phyloP scores from a whole-genome alignment of 2,888 invertebrate genomes.

The Leptothorax acervorum region DNA sequence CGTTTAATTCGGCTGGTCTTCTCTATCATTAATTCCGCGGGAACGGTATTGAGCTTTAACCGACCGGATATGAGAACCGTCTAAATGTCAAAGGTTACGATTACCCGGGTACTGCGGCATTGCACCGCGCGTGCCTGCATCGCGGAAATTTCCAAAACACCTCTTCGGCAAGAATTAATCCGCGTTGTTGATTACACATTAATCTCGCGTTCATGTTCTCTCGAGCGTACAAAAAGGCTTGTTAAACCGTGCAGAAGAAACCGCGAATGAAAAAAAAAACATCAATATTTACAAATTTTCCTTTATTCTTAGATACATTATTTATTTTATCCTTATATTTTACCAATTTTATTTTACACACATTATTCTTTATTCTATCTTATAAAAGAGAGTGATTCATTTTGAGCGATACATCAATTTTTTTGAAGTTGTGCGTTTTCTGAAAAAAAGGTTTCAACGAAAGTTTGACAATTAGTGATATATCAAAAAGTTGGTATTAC shows the following conservation, averaged over 20 bases:
- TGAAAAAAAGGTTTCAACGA: background rate
- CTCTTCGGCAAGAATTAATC: slow-evolving; percentile 2
- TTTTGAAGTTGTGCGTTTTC: background rate
- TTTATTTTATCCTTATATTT: background rate
- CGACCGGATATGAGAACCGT: slow-evolving; percentile 59
- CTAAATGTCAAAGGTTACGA: slow-evolving; percentile 59
- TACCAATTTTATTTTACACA: background rate
- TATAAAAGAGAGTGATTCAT: background rate
- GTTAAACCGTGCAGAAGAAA: background rate
- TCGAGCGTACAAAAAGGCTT: background rate
- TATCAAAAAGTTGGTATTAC: background rate
- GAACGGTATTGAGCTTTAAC: slow-evolving; percentile 18
- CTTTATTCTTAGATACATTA: no score
- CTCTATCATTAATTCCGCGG: background rate
- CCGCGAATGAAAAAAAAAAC: background rate
- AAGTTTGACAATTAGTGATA: background rate
- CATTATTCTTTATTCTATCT: background rate
- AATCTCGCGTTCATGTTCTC: background rate
- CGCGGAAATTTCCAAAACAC: slow-evolving; percentile 18
- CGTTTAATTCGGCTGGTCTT: background rate
- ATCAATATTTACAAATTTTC: background rate
- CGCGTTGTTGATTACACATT: slow-evolving; percentile 12
- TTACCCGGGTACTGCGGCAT: slow-evolving; percentile 32
- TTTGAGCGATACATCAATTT: background rate
- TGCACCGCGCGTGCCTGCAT: background rate